Conservation (phyloP, 2,797 vertebrate genomes). For the Periparus ater region DNA sequence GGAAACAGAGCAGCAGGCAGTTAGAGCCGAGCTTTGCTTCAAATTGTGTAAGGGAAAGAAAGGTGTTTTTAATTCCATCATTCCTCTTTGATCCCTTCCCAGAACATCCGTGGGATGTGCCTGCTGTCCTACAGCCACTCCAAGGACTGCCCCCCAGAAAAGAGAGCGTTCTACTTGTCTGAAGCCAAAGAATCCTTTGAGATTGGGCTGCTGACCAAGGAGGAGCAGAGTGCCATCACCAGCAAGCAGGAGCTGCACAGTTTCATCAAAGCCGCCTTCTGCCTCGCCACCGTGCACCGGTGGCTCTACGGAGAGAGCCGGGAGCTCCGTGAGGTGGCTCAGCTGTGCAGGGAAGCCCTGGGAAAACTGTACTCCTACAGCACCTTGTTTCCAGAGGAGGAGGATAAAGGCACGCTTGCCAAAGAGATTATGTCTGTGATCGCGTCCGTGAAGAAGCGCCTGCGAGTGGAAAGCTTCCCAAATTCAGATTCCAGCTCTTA, state of each 20-base stretch:
- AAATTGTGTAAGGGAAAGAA: neutral
- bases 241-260: slow-evolving; percentile 93
- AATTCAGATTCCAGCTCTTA: slow-evolving; percentile 84
- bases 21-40: neutral
- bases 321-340: slow-evolving; percentile 4
- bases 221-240: slow-evolving; percentile 66
- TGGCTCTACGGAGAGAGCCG: slow-evolving; percentile 74
- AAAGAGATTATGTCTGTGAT: slow-evolving; percentile 82
- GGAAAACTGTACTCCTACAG: slow-evolving; percentile 79
- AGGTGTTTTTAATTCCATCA: neutral
- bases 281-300: slow-evolving; percentile 79
- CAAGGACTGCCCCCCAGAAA: slow-evolving; percentile 72
- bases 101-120: slow-evolving; percentile 89
- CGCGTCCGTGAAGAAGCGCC: slow-evolving; percentile 69
- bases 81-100: neutral
- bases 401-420: slow-evolving; percentile 75
- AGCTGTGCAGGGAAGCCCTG: slow-evolving; percentile 80
- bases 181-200: slow-evolving; percentile 88
- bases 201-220: slow-evolving; percentile 86
- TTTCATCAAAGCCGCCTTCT: slow-evolving; percentile 88
- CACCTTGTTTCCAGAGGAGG: neutral
- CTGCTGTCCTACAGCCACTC: slow-evolving; percentile 88
- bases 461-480: slow-evolving; percentile 77
- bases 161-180: slow-evolving; percentile 73
- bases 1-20: neutral